These are phyloP conservation scores for Linyphia triangularis DNA, from an alignment of 2,888 invertebrate genomes.

Conservation along the genomic window DNA sequence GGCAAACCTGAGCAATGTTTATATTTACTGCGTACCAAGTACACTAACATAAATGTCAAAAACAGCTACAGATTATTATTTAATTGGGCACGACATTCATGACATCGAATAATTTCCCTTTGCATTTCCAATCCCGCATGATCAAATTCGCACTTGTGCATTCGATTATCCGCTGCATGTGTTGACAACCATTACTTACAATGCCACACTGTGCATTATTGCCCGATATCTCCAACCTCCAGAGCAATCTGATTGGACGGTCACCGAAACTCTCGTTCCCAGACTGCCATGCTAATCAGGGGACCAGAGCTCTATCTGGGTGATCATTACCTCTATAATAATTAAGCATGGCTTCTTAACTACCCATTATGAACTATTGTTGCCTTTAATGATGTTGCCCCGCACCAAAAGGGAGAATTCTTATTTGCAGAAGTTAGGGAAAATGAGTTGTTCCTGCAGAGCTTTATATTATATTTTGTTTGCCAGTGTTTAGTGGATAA, in stretches of 20 bases:
- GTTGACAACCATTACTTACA: slow-evolving; percentile 16
- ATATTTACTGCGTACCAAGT: too few species aligned
- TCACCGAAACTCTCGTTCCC: background rate
- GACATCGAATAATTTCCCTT: background rate
- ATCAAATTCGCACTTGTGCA: background rate
- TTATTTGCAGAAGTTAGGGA: background rate
- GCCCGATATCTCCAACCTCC: slow-evolving; percentile 12
- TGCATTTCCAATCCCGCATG: background rate
- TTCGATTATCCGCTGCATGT: slow-evolving; percentile 10
- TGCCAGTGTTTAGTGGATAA: background rate
- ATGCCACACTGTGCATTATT: background rate
- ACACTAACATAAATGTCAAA: background rate
- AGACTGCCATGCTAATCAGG: background rate
- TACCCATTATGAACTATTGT: slow-evolving; percentile 62
- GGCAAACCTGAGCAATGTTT: too few species aligned
- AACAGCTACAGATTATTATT: slow-evolving; percentile 25
- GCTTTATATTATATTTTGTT: slow-evolving; percentile 29
- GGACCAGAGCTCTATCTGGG: slow-evolving; percentile 15
- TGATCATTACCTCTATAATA: slow-evolving; percentile 55
- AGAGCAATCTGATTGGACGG: slow-evolving; percentile 25
- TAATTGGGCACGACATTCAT: background rate
- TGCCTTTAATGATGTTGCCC: slow-evolving; percentile 31
- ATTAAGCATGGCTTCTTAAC: slow-evolving; percentile 69
- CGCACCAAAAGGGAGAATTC: background rate
- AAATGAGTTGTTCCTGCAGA: background rate